phyloP scores from a whole-genome alignment of 1,140 invertebrate genomes.

The Solenopsis fugax region DNA sequence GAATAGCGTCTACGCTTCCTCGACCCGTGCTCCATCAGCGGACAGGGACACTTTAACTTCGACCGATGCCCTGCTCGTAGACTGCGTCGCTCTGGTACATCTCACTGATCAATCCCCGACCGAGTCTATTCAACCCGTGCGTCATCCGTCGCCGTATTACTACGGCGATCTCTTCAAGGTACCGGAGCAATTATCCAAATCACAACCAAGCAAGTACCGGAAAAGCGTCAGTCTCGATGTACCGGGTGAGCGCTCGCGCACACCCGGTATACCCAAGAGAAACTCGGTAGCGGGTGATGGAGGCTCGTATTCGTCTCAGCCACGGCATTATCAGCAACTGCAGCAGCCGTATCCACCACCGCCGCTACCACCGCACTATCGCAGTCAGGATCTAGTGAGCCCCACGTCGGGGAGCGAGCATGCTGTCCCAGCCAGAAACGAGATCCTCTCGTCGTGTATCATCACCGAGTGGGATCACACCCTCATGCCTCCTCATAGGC shows the following conservation, averaged over 20 bases:
- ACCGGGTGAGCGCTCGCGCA: constrained; percentile 86
- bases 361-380: constrained; percentile 64
- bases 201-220: constrained; percentile 84
- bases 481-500: constrained; percentile 86
- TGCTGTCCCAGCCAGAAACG: constrained; percentile 77
- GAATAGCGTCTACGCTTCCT: constrained; percentile 71
- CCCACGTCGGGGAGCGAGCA: constrained; percentile 82
- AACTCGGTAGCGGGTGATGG: constrained; percentile 90
- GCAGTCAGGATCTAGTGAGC: constrained; percentile 76
- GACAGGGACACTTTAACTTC: constrained; percentile 68
- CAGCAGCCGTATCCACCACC: constrained; percentile 37
- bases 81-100: constrained; percentile 83
- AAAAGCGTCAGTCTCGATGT: constrained; percentile 91
- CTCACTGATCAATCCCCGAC: constrained; percentile 83
- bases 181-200: constrained; percentile 76
- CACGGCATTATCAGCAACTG: constrained; percentile 60
- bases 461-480: constrained; percentile 86
- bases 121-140: constrained; percentile 84
- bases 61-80: constrained; percentile 76
- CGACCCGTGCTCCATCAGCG: constrained; percentile 53
- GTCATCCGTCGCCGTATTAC: constrained; percentile 93
- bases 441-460: constrained; percentile 83
- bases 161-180: constrained; percentile 91
- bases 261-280: constrained; percentile 87
- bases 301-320: constrained; percentile 80